Percentiles rank a stretch among this genome's conserved stretches.
phyloP scores from a whole-genome alignment of 2,888 invertebrate genomes.

The Caradrina clavipalpis region DNA sequence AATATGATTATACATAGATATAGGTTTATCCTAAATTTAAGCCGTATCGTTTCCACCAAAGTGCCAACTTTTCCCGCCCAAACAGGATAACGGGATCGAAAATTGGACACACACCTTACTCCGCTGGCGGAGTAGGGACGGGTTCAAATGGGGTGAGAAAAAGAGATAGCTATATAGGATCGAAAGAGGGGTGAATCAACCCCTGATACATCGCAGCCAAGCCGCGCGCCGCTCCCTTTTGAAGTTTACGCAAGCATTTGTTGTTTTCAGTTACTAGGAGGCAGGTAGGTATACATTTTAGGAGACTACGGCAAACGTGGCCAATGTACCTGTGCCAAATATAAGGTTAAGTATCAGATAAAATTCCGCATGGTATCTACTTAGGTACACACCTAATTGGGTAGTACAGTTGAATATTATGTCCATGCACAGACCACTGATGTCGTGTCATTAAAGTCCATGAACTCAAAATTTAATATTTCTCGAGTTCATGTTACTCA shows the following conservation, averaged over 20 bases:
- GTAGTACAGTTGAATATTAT: conserved; percentile 28
- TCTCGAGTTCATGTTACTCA: conserved; percentile 82
- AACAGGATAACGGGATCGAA: conserved; percentile 59
- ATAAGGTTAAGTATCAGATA: conserved; percentile 15
- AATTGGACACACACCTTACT: conserved; percentile 60
- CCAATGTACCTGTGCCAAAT: conserved; percentile 6
- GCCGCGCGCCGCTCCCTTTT: conserved; percentile 63
- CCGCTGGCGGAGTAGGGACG: conserved; percentile 76
- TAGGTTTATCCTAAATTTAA: conserved; percentile 7
- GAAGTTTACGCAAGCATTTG: conserved; percentile 52
- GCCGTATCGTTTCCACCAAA: conserved; percentile 9
- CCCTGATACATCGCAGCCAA: conserved; percentile 83
- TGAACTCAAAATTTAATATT: conserved; percentile 85
- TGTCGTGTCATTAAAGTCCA: conserved; percentile 81
- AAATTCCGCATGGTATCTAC: conserved; percentile 11
- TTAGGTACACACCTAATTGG: background rate
- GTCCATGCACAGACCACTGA: conserved; percentile 52
- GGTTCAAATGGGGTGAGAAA: conserved; percentile 80
- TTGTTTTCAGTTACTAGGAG: conserved; percentile 17
- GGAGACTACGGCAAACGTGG: conserved; percentile 11
- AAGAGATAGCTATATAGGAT: conserved; percentile 78
- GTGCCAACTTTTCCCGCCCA: conserved; percentile 68
- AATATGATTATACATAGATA: background rate
- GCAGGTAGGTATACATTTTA: conserved; percentile 16
- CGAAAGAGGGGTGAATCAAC: conserved; percentile 87